These are phyloP conservation scores for Acanthurus tractus DNA, from an alignment of 2,797 vertebrate genomes.

Conservation along the genomic window DNA sequence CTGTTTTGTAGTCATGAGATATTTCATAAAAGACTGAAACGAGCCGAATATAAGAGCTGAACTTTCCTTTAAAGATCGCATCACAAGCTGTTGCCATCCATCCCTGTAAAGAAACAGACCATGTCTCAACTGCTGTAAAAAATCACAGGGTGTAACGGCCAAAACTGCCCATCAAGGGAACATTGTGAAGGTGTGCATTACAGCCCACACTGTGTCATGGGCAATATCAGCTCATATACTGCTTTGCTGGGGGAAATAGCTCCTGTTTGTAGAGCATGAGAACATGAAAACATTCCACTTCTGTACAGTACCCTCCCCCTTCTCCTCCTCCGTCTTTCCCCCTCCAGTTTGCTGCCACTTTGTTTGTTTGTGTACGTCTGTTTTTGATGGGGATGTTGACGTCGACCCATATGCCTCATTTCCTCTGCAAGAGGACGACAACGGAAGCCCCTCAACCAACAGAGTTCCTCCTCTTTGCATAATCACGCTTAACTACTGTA, in stretches of 20 bases:
- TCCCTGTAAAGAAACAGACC: conserved; percentile 65
- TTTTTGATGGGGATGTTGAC: conserved; percentile 73
- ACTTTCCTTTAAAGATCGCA: conserved; percentile 58
- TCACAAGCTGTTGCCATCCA: conserved; percentile 64
- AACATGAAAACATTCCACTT: conserved; percentile 74
- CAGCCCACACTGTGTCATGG: conserved; percentile 56
- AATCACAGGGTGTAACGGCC: conserved; percentile 56
- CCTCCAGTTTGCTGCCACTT: conserved; percentile 69
- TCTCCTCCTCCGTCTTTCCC: conserved; percentile 3
- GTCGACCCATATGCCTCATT: conserved; percentile 60
- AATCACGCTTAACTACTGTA: conserved; percentile 7
- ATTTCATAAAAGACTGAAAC: conserved; percentile 29
- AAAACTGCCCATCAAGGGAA: conserved; percentile 58
- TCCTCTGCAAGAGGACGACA: conserved; percentile 57
- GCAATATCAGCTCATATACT: conserved; percentile 65
- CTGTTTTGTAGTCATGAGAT: conserved; percentile 15
- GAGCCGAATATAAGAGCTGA: conserved; percentile 20
- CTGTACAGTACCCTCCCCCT: conserved; percentile 33
- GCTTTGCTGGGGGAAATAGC: conserved; percentile 67
- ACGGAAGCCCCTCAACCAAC: conserved; percentile 41
- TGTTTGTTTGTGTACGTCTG: conserved; percentile 77
- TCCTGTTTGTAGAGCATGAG: conserved; percentile 64
- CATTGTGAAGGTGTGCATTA: conserved; percentile 58
- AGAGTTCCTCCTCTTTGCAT: conserved; percentile 7
- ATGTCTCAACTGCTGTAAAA: conserved; percentile 59